Evolutionary conservation across 2,113 vertebrate genomes (phyloP), one percentile per base, ranked within the genome.

Genomic region (Promerops cafer): DNA sequence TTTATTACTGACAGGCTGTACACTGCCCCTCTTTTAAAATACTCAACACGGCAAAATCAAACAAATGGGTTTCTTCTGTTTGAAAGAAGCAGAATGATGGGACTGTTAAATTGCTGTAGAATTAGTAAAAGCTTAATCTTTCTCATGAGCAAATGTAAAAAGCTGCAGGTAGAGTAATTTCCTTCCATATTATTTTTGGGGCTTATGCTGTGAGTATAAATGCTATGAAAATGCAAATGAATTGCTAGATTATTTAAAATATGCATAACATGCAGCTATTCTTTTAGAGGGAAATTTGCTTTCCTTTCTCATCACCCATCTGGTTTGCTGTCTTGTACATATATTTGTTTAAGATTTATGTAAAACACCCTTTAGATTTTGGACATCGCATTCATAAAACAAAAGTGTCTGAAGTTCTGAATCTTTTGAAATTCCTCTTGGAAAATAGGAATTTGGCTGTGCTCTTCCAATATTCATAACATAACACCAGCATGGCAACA

Each of bases 211-310:
- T 30, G n/a, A 80, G 59, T 86, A 63, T 47, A 88, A 94, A 52
- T 40, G 50, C 52, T 52, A 35, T 94, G 83, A 93, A 95, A 75
- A 93, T 94, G 88, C 76, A 90, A 92, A 92, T 83, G n/a, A 92
- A 84, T 93, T 75, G 27, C 65, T 75, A 31, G 39, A 75, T 61
- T 81, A 66, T 20, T 83, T 94, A 75, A 88, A 56, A 71, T 75
- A 44, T 45, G 68, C 56, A 35, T 27, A 93, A 30, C 16, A 65
- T 23, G 47, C 60, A 81, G 35, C 64, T 83, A 40, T 75, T 86
- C 31, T 71, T 80, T 86, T 63, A 64, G 60, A 79, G 39, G 21
- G 53, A 78, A 72, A 75, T 92, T 89, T 83, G 33, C 64, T 68
- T 81, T 80, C 61, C 31, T 79, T 78, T 77, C 64, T 70, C 49